These are phyloP conservation scores for Phoeniculus purpureus DNA, from an alignment of 2,797 vertebrate genomes.

Conservation along the genomic window DNA sequence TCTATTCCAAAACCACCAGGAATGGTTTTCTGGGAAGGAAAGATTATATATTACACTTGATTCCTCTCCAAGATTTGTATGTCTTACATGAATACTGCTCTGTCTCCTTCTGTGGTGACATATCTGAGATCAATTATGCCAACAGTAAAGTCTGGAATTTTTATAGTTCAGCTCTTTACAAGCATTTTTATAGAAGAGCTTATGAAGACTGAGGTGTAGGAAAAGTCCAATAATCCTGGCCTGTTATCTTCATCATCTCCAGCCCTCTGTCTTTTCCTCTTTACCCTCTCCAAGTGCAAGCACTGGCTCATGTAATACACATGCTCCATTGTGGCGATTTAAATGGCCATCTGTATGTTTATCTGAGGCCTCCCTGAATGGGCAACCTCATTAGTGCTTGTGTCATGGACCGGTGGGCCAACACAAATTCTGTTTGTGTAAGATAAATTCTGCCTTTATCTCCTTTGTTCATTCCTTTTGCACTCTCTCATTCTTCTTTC, in stretches of 20 bases:
- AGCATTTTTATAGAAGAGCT: slow-evolving; percentile 49
- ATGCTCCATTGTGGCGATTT: slow-evolving; percentile 23
- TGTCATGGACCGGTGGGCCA: slow-evolving; percentile 39
- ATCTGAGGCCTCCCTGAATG: slow-evolving; percentile 6
- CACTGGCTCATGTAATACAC: slow-evolving; percentile 18
- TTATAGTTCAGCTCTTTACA: slow-evolving; percentile 47
- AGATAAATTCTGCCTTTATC: slow-evolving; percentile 44
- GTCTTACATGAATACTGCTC: slow-evolving; percentile 63
- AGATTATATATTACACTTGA: slow-evolving; percentile 54
- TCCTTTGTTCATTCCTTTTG: slow-evolving; percentile 21
- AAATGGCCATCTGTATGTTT: slow-evolving; percentile 56
- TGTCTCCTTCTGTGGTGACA: slow-evolving; percentile 59
- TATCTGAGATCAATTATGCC: slow-evolving; percentile 67
- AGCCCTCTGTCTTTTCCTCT: slow-evolving; percentile 48
- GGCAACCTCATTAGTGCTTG: slow-evolving; percentile 48
- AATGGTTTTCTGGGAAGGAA: slow-evolving; percentile 47
- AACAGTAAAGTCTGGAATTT: slow-evolving; percentile 64
- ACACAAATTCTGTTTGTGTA: slow-evolving; percentile 55
- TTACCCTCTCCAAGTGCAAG: slow-evolving; percentile 41
- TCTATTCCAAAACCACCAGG: not conserved
- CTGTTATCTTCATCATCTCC: slow-evolving; percentile 65
- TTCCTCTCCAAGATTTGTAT: slow-evolving; percentile 43
- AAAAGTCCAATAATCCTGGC: slow-evolving; percentile 51
- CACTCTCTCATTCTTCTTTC: not conserved
- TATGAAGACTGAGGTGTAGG: slow-evolving; percentile 46